These are phyloP conservation scores for Abrostola tripartita DNA, from an alignment of 2,888 invertebrate genomes.

Conservation along the genomic window DNA sequence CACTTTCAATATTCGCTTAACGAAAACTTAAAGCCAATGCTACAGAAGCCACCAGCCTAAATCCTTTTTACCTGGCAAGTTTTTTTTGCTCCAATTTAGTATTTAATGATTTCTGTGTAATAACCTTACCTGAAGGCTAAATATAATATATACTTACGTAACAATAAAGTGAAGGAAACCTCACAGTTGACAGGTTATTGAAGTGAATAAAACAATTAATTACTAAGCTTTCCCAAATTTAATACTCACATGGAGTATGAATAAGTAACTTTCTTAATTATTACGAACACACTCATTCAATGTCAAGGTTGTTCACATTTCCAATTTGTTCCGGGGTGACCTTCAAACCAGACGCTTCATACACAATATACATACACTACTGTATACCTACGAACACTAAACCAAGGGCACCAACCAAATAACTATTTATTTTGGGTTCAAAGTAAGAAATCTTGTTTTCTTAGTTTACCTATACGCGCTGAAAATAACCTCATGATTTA, in stretches of 20 bases:
- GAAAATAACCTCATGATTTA: slow-evolving; percentile 24
- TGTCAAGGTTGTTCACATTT: slow-evolving; percentile 47
- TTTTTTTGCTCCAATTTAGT: too few species aligned
- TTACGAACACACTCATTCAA: slow-evolving; percentile 29
- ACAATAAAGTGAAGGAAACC: slow-evolving; percentile 8
- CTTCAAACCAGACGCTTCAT: slow-evolving; percentile 31
- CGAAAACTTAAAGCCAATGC: too few species aligned
- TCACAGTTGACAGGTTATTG: neutral
- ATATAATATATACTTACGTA: neutral
- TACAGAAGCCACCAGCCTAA: too few species aligned
- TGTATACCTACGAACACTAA: slow-evolving; percentile 3
- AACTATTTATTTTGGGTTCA: slow-evolving; percentile 39
- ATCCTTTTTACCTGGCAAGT: too few species aligned
- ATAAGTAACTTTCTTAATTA: slow-evolving; percentile 33
- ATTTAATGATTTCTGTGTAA: too few species aligned
- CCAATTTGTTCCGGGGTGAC: slow-evolving; percentile 38
- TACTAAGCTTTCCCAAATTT: slow-evolving; percentile 13
- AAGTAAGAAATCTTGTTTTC: slow-evolving; percentile 32
- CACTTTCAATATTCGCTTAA: too few species aligned
- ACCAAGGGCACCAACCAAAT: slow-evolving; percentile 36
- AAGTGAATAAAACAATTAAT: slow-evolving; percentile 10
- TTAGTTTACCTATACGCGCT: slow-evolving; percentile 7
- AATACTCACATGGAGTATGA: slow-evolving; percentile 20
- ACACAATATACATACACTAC: neutral
- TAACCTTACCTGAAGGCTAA: neutral